Percentiles rank a stretch among this genome's conserved stretches.
Evolutionary conservation across 1,140 invertebrate genomes (phyloP).

Genomic region (Melanaphis sacchari): DNA sequence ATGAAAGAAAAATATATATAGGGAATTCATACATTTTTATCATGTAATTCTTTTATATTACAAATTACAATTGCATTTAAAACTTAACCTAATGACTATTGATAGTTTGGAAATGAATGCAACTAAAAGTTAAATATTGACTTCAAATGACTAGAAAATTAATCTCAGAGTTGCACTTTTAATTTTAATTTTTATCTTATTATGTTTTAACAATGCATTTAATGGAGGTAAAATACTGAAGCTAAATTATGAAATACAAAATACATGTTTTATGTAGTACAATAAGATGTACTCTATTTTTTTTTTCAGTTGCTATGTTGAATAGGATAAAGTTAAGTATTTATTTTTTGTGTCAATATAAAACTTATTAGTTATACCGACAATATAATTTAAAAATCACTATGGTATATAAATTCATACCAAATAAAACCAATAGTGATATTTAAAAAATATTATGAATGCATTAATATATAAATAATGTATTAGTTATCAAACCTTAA

Average conservation of each 20-base stretch:
- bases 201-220: neutral
- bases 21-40: neutral
- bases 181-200: neutral
- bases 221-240: neutral
- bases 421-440: slow-evolving; percentile 21
- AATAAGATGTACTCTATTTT: neutral
- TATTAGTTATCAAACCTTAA: neutral
- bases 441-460: neutral
- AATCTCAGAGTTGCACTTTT: neutral
- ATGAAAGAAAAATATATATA: neutral
- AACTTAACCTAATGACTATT: slow-evolving; percentile 41
- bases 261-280: neutral
- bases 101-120: neutral
- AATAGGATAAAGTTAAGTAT: neutral
- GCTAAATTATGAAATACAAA: neutral
- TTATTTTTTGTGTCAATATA: neutral
- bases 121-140: neutral
- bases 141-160: slow-evolving; percentile 28
- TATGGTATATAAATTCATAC: neutral
- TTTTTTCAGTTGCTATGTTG: neutral
- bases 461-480: neutral
- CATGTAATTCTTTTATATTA: neutral
- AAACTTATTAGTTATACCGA: neutral
- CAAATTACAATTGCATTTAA: neutral
- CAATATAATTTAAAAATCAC: neutral